Base-by-base conservation (phyloP, 2,797 vertebrate genomes). In the Discoglossus pictus region DNA sequence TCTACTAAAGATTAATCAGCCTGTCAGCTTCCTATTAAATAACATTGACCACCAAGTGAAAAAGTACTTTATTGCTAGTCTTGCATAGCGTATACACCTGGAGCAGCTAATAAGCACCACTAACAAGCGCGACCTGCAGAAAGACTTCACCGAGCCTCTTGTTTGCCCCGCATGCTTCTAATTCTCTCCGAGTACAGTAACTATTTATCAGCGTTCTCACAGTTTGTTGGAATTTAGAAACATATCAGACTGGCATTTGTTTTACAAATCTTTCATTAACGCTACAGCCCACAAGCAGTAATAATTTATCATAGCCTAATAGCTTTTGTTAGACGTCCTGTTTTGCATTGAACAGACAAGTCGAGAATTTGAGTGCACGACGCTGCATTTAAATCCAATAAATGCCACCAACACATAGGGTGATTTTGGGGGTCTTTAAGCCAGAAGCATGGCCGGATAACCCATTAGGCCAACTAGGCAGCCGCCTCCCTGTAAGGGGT, bases 191-290 rank as follows among this genome's bases (percentile, higher is more conserved):
- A 51, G 24, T 16, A 8, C 23, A 31, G 27, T 31, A 31, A 16
- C 48, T 27, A 51, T 51, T 3, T 34, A 16, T 51, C 48, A 27
- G 17, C 21, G 25, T 51, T 51, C 43, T 51, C 3, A 16, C 23
- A 9, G 8, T 51, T 10, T 15, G 10, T 6, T 24, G 46, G 48
- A 51, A 51, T 51, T 10, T 34, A 4, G 7, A 21, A 27, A 34
- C 5, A 27, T 2, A 4, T 4, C 27, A 4, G 8, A 31, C 27
- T 31, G 27, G 27, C 27, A 31, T 31, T 31, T 31, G 35, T 36
- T 36, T 36, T 36, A 25, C 20, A 50, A 21, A 8, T 11, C 20
- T 48, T 24, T 48, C 21, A 48, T 48, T 48, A 48, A 24, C 21
- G 11, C 21, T 6, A n/a, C 10, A 13, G 4, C 21, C 20, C 20